These are phyloP conservation scores for Plotosus lineatus DNA, from an alignment of 2,113 vertebrate species.

Conservation along the genomic window DNA sequence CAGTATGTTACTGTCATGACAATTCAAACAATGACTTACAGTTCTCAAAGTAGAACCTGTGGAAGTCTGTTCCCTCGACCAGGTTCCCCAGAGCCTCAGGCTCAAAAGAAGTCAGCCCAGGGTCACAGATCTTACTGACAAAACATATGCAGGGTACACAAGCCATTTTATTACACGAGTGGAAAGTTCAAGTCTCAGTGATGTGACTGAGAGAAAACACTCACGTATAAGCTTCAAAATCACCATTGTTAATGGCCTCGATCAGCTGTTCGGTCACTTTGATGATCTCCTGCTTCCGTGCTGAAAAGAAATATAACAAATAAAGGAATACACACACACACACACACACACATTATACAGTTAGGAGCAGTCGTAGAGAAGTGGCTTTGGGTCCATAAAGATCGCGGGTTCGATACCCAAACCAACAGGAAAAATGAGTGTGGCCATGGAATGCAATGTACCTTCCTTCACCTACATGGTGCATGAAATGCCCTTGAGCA, in stretches of 20 bases:
- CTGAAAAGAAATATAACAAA: slow-evolving; percentile 64
- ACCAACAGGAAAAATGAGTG: too few relatives aligned
- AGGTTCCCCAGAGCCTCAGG: slow-evolving; percentile 96
- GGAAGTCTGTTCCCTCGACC: slow-evolving; percentile 97
- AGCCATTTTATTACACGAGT: background rate
- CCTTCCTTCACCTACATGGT: too few relatives aligned
- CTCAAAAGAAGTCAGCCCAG: slow-evolving; percentile 94
- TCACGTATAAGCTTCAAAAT: slow-evolving; percentile 98
- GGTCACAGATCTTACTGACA: slow-evolving; percentile 94
- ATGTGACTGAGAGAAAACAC: slow-evolving; percentile 49
- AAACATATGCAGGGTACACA: slow-evolving; percentile 22
- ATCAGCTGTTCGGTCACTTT: slow-evolving; percentile 97
- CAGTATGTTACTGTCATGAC: background rate
- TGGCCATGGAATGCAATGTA: too few relatives aligned
- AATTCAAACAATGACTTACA: slow-evolving; percentile 66
- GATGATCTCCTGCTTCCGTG: slow-evolving; percentile 97
- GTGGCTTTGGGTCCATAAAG: too few relatives aligned
- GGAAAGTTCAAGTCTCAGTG: background rate
- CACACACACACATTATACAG: too few relatives aligned
- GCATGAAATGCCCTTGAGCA: too few relatives aligned
- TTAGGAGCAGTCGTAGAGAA: too few relatives aligned
- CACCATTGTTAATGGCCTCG: slow-evolving; percentile 97
- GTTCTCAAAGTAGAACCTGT: slow-evolving; percentile 97
- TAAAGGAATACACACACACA: too few relatives aligned
- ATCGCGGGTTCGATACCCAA: too few relatives aligned